Conservation (phyloP, 2,113 vertebrate genomes). For the Cheilinus undulatus region DNA sequence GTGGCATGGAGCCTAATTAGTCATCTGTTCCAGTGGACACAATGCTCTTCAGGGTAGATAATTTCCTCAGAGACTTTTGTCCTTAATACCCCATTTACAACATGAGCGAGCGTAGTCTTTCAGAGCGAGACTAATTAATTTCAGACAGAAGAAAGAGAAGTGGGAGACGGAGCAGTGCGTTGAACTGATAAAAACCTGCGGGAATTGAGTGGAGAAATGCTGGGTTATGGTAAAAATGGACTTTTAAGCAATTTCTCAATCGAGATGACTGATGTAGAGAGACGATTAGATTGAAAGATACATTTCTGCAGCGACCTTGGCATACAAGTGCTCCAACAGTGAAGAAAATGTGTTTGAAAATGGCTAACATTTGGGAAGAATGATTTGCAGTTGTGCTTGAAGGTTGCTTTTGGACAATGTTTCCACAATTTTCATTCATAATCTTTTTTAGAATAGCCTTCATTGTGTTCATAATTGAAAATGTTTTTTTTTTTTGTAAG, state of each 20-base stretch:
- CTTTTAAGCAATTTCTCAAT: constrained; percentile 5
- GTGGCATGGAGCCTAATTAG: constrained; percentile 62
- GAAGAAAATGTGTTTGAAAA: background rate
- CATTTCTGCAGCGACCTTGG: background rate
- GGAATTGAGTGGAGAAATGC: constrained; percentile 26
- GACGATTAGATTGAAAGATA: constrained; percentile 1
- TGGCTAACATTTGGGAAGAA: background rate
- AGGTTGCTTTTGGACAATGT: background rate
- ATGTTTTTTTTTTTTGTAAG: background rate
- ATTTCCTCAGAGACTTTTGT: constrained; percentile 73
- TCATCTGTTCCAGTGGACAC: constrained; percentile 62
- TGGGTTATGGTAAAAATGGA: constrained; percentile 24
- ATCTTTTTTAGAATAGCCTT: background rate
- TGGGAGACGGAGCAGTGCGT: constrained; percentile 25
- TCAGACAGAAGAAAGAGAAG: constrained; percentile 55
- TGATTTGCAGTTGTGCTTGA: background rate
- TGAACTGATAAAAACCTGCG: constrained; percentile 51
- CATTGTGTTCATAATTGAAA: background rate
- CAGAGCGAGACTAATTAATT: constrained; percentile 77
- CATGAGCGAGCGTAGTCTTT: constrained; percentile 46
- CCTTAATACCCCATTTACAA: constrained; percentile 68
- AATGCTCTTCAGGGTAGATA: constrained; percentile 54
- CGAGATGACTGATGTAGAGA: background rate
- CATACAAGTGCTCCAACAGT: background rate
- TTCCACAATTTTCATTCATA: background rate